phyloP scores from a whole-genome alignment of 2,888 invertebrate species.

The Heterodera filipjevi region DNA sequence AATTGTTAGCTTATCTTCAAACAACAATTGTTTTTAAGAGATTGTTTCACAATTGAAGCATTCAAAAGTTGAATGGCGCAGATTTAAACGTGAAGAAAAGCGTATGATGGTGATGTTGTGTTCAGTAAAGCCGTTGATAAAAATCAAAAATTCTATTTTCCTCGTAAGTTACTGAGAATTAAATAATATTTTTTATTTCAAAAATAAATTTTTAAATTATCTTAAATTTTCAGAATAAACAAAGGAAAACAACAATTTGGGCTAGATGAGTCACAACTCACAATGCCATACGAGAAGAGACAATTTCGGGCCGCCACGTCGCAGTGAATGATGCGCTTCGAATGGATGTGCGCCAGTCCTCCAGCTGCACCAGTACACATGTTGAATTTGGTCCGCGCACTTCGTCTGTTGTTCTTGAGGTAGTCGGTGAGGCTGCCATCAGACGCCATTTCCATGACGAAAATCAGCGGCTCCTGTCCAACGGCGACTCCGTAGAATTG shows the following conservation, averaged over 20 bases:
- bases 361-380: slow-evolving; percentile 29
- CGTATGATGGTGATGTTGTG: slow-evolving; percentile 28
- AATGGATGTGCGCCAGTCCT: slow-evolving; percentile 37
- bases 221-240: background rate
- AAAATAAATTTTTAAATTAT: no score
- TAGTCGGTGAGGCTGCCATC: slow-evolving; percentile 23
- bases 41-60: slow-evolving; percentile 3
- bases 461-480: background rate
- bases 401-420: background rate
- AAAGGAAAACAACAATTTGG: background rate
- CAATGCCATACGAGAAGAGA: slow-evolving; percentile 30
- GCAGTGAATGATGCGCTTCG: slow-evolving; percentile 36
- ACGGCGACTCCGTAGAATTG: background rate
- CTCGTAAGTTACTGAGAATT: slow-evolving; percentile 29
- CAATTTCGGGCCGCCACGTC: slow-evolving; percentile 45
- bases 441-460: slow-evolving; percentile 42
- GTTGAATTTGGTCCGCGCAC: slow-evolving; percentile 30
- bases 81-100: slow-evolving; percentile 23
- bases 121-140: slow-evolving; percentile 33
- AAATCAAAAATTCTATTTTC: slow-evolving; percentile 40
- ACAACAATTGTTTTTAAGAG: background rate
- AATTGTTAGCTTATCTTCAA: background rate
- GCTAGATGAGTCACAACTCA: slow-evolving; percentile 1
- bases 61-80: background rate
- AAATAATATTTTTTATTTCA: no score